Evolutionary conservation across 2,797 vertebrate genomes (phyloP).

Genomic region (Coreius guichenoti): DNA sequence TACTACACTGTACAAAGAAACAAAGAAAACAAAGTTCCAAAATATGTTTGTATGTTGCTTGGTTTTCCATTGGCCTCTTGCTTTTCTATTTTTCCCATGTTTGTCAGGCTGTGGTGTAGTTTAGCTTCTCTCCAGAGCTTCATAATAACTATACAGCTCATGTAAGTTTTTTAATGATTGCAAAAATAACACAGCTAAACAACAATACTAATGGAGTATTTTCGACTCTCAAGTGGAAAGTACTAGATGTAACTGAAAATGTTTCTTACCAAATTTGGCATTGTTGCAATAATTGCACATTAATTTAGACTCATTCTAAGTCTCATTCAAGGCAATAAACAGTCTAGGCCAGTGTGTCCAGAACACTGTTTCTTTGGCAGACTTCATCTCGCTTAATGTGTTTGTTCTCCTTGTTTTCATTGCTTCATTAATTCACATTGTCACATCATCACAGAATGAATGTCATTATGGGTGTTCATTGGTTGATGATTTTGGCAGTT

Average conservation of each 20-base stretch:
- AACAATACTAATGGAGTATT: neutral
- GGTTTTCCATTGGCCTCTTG: neutral
- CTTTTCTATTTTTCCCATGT: neutral
- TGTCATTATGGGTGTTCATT: conserved; percentile 13
- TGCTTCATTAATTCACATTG: conserved; percentile 19
- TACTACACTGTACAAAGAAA: neutral
- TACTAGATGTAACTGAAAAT: conserved; percentile 9
- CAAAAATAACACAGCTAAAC: conserved; percentile 8
- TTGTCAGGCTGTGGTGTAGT: neutral
- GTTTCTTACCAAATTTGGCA: neutral
- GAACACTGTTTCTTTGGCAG: conserved; percentile 11
- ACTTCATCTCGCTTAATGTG: conserved; percentile 5
- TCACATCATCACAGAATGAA: conserved; percentile 30
- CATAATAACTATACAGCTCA: neutral
- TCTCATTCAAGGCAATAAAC: conserved; percentile 9
- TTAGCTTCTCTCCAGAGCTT: neutral
- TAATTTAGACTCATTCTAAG: conserved; percentile 6
- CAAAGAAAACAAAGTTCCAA: neutral
- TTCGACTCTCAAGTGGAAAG: conserved; percentile 19
- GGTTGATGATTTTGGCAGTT: neutral
- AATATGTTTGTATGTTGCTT: conserved; percentile 13
- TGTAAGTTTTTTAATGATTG: neutral
- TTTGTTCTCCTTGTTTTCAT: conserved; percentile 5
- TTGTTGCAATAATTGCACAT: conserved; percentile 20
- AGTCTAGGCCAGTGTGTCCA: neutral